These are phyloP conservation scores for Ophthalmolycus amberensis DNA, from an alignment of 2,113 vertebrate species.

Conservation along the genomic window DNA sequence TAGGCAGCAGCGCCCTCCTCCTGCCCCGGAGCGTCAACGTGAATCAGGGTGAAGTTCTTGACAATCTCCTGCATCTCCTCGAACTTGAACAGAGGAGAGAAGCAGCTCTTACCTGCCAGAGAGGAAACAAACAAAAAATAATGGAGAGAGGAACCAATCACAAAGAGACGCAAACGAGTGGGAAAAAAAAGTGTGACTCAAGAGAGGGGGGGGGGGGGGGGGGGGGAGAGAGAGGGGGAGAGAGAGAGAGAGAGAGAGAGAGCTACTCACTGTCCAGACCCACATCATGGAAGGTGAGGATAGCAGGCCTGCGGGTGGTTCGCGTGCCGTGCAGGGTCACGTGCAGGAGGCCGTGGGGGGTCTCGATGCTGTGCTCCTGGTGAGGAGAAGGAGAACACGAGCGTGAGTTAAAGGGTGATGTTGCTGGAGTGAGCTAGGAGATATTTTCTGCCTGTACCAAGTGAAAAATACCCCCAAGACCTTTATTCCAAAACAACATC, in stretches of 20 bases:
- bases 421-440: neutral
- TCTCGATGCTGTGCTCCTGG: slow-evolving; percentile 91
- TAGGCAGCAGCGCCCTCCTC: slow-evolving; percentile 88
- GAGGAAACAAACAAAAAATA: neutral
- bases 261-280: slow-evolving; percentile 89
- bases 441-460: neutral
- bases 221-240: too few relatives aligned
- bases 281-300: slow-evolving; percentile 92
- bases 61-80: slow-evolving; percentile 96
- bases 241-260: neutral
- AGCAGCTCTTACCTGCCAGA: slow-evolving; percentile 91
- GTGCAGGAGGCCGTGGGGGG: slow-evolving; percentile 88
- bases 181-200: too few relatives aligned
- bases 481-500: neutral
- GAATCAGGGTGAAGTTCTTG: slow-evolving; percentile 92
- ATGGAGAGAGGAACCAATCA: too few relatives aligned
- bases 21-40: slow-evolving; percentile 91
- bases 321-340: slow-evolving; percentile 89
- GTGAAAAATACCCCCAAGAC: neutral
- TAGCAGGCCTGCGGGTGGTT: slow-evolving; percentile 89
- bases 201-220: too few relatives aligned
- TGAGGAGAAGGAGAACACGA: neutral
- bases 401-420: neutral
- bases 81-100: slow-evolving; percentile 88
- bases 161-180: neutral